Conservation (phyloP, 2,797 vertebrate species). For the Rhynchonycteris naso region DNA sequence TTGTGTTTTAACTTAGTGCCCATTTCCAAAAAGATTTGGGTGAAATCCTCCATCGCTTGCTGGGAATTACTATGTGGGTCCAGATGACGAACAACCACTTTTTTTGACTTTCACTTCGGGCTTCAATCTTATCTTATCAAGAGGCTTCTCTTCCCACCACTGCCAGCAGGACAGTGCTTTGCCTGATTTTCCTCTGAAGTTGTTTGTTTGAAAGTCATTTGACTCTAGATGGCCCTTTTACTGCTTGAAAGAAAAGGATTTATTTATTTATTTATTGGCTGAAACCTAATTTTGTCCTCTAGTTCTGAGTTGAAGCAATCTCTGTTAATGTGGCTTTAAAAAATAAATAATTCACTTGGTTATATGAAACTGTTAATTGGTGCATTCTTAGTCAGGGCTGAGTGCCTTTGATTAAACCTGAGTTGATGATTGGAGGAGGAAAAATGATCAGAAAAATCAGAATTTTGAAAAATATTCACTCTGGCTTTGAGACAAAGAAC, state of each 20-base stretch:
- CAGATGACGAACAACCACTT: background rate
- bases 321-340: conserved; percentile 50
- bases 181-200: conserved; percentile 66
- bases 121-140: background rate
- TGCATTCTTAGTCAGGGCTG: background rate
- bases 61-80: background rate
- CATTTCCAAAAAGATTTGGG: background rate
- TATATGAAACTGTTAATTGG: conserved; percentile 35
- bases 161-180: conserved; percentile 24
- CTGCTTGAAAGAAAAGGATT: background rate
- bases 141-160: conserved; percentile 35
- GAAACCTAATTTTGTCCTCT: conserved; percentile 52
- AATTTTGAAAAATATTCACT: background rate
- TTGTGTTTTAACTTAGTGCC: background rate
- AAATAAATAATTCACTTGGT: conserved; percentile 35
- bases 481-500: background rate
- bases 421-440: background rate
- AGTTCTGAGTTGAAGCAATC: conserved; percentile 26
- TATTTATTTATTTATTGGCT: background rate
- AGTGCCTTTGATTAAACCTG: background rate
- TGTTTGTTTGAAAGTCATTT: conserved; percentile 50
- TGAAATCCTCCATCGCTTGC: background rate
- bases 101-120: background rate
- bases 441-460: background rate
- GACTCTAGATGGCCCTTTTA: background rate